These are phyloP conservation scores for Sapayoa aenigma DNA, from an alignment of 2,113 vertebrate species.

Conservation along the genomic window DNA sequence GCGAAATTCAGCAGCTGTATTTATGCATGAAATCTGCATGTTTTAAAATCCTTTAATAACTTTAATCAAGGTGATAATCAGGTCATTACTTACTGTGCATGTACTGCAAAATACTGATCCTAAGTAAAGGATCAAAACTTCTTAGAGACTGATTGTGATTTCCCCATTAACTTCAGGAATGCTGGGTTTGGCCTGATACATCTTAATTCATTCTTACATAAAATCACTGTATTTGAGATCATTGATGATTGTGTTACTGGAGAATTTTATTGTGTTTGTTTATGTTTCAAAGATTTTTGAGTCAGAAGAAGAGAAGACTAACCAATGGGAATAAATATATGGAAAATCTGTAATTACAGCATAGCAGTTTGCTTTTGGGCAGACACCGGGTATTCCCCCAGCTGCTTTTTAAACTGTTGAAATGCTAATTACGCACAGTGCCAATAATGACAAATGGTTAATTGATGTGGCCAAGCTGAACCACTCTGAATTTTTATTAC, in stretches of 20 bases:
- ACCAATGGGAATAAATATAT: constrained; percentile 6
- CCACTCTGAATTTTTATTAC: not conserved
- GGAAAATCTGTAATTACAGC: constrained; percentile 29
- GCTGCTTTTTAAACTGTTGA: constrained; percentile 42
- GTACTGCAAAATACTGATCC: not conserved
- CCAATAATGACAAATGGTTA: constrained; percentile 11
- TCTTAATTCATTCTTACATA: not conserved
- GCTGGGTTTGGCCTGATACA: not conserved
- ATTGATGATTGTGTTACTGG: not conserved
- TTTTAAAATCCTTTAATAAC: not conserved
- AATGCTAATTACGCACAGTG: constrained; percentile 48
- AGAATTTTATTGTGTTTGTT: not conserved
- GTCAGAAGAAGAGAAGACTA: constrained; percentile 10
- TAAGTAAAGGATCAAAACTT: not conserved
- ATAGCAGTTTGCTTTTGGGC: constrained; percentile 40
- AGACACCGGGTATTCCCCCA: constrained; percentile 58
- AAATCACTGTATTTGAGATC: not conserved
- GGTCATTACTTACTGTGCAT: constrained; percentile 15
- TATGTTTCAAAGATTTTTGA: not conserved
- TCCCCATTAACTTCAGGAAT: not conserved
- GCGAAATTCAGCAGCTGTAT: not conserved
- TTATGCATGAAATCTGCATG: constrained; percentile 46
- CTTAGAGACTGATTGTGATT: not conserved
- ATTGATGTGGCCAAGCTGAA: constrained; percentile 9
- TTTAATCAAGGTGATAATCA: constrained; percentile 21